Evolutionary conservation across 2,113 vertebrate species (phyloP), one percentile per base, ranked within the genome.

Genomic region (Colaptes auratus): DNA sequence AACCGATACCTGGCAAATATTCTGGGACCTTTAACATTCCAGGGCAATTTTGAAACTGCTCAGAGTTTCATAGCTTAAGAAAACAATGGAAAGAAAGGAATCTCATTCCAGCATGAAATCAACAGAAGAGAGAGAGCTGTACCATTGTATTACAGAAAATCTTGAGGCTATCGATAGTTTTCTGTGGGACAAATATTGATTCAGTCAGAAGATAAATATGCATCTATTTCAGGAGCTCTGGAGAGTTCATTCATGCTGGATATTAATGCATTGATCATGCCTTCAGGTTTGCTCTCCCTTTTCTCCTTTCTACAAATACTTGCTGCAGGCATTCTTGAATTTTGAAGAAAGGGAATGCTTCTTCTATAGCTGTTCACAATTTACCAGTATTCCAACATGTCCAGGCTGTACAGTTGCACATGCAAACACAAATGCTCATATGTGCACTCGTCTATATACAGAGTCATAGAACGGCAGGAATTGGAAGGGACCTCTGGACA

Each of bases 221-320:
- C 80, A 87, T 88, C 86, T 30, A 17, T 87, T 61, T 77, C 74
- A 89, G 78, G 77, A 71, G 9, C 52, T 89, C 87, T 36, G 60
- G 46, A 72, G 86, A 85, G 60, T 73, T 91, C 27, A 78, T 60
- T 92, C 74, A 71, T 80, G 65, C 75, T 94, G 81, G 81, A 94
- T 94, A 94, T 94, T 82, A 86, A 55, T 44, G 55, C 69, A 92
- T 69, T 86, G 44, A 92, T 95, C 71, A 86, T 24, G 27, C 50
- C 88, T 55, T 88, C 27, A 91, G 80, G 81, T 60, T 84, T 72
- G 86, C 86, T 56, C 27, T 82, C 8, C 12, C 28, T n/a, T 67
- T 66, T 74, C 16, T 58, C 80, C 61, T 67, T 31, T 21, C 56
- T 59, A 27, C 21, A 61, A 36, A 39, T 12, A 59, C 46, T 67